Evolutionary conservation across 2,888 invertebrate genomes (phyloP), one percentile per base, ranked within the genome.

Genomic region (Nysson spinosus): DNA sequence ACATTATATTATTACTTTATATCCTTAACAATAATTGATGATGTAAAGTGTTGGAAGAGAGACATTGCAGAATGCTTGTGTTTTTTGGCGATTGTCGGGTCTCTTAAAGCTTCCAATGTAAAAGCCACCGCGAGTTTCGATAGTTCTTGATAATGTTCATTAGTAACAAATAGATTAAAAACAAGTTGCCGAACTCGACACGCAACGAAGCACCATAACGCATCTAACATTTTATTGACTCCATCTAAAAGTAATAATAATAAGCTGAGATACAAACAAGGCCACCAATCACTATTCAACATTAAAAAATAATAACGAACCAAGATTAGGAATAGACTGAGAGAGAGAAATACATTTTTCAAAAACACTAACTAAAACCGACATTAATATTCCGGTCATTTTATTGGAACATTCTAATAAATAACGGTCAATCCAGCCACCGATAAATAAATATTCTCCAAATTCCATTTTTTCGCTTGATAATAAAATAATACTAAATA

Each of bases 401-500:
- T 77, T 79, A 24, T 73, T 84, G 1, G 85, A 72, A 57, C 83
- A 84, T 34, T 81, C 82, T 35, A 78, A 49, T 11, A 87, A 72
- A 55, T 85, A 85, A 35, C 87, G 74, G 62, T 86, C 86, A 22
- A 87, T 78, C 86, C 86, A 87, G 5, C 87, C 86, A 12, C 80
- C 80, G 4, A 87, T 71, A 3, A 87, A 76, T 14, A 71, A 44
- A 34, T 85, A 67, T 50, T 86, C 84, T 11, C 77, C 75, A 22
- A 66, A 70, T 11, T 80, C 75, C 19, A 84, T 68, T 42, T 74
- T 65, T 28, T 77, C 73, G 28, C 75, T 83, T 1, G 75, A 66
- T 7, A 49, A 72, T 2, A 86, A 58, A 42, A 85, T 79, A 3
- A 46, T 61, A 35, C 69, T 69, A 7, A 87, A 67, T 9, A 83